phyloP scores from a whole-genome alignment of 2,797 vertebrate species.

The Etheostoma nigrum region DNA sequence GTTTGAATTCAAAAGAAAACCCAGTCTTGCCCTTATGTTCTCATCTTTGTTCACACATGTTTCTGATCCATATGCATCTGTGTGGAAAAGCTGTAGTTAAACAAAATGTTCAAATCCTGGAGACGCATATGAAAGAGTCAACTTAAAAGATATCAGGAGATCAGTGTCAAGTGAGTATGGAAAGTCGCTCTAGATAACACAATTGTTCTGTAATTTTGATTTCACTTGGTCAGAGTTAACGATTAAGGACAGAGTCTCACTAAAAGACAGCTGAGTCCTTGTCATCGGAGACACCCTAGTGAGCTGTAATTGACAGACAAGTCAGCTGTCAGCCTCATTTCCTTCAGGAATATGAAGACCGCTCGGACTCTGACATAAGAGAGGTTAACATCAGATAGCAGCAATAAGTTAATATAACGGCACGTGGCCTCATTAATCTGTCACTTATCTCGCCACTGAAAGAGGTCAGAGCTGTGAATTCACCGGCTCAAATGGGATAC shows the following conservation, averaged over 20 bases:
- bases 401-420: conserved; percentile 46
- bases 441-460: conserved; percentile 36
- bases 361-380: conserved; percentile 25
- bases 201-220: conserved; percentile 53
- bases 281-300: conserved; percentile 52
- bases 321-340: conserved; percentile 37
- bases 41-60: not conserved
- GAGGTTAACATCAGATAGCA: conserved; percentile 68
- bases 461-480: conserved; percentile 58
- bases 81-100: not conserved
- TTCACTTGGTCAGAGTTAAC: conserved; percentile 41
- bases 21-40: not conserved
- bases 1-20: conserved; percentile 12
- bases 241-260: conserved; percentile 20
- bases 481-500: conserved; percentile 39
- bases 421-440: conserved; percentile 63
- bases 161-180: conserved; percentile 4
- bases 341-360: conserved; percentile 40
- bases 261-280: conserved; percentile 57
- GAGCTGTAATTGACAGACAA: conserved; percentile 59
- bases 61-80: not conserved
- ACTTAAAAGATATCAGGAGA: conserved; percentile 4
- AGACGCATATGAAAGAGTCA: not conserved
- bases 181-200: conserved; percentile 22
- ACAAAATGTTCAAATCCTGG: not conserved